These are phyloP conservation scores for Syngnathus typhle DNA, from an alignment of 2,113 vertebrate species.

Conservation along the genomic window DNA sequence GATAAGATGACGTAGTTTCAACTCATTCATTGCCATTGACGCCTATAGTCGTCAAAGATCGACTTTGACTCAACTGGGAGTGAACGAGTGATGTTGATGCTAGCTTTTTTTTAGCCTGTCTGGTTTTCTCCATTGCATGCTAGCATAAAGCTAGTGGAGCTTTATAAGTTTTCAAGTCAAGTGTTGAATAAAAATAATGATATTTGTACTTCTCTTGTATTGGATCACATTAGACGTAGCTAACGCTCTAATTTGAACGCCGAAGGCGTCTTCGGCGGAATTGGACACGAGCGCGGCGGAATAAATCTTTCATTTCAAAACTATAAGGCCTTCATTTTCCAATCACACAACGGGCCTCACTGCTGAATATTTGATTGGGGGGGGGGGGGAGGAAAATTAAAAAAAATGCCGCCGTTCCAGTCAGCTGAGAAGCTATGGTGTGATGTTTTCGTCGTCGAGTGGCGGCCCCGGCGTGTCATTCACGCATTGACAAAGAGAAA, in stretches of 20 bases:
- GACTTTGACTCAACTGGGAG: too few relatives aligned
- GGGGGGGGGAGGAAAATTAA: background rate
- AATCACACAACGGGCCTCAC: constrained; percentile 1
- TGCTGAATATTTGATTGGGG: constrained; percentile 4
- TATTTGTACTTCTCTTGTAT: too few relatives aligned
- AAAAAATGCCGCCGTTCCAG: background rate
- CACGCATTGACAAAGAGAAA: constrained; percentile 3
- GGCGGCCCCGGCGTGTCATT: constrained; percentile 6
- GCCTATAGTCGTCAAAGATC: too few relatives aligned
- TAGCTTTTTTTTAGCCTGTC: background rate
- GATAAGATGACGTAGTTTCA: too few relatives aligned
- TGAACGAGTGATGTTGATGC: background rate
- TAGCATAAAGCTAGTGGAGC: background rate
- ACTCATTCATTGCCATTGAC: too few relatives aligned
- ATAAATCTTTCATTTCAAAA: constrained; percentile 9
- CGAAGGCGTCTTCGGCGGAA: background rate
- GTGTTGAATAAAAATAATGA: too few relatives aligned
- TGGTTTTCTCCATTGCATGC: background rate
- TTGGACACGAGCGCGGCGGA: background rate
- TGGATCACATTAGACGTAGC: background rate
- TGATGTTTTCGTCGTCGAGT: constrained; percentile 1
- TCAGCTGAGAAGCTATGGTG: background rate
- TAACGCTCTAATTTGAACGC: background rate
- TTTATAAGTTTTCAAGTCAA: background rate
- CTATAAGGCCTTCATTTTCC: constrained; percentile 6